Percentiles rank a stretch among this genome's conserved stretches.
phyloP scores from a whole-genome alignment of 2,113 vertebrate species.

The Cyanocitta stelleri region DNA sequence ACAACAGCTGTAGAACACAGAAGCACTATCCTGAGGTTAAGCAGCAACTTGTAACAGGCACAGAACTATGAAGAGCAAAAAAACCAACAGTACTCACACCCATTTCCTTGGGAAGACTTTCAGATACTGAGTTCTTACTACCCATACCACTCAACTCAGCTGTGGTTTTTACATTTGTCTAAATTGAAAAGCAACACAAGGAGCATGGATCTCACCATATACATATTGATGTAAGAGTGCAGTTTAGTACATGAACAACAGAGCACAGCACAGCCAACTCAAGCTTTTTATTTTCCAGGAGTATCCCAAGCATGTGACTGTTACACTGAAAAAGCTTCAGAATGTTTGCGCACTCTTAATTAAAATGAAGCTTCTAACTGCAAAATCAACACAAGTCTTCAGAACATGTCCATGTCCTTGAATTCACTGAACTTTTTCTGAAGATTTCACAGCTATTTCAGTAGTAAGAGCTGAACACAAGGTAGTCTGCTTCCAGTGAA shows the following conservation, averaged over 20 bases:
- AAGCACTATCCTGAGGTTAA: background rate
- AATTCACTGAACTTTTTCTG: background rate
- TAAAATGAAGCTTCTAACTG: background rate
- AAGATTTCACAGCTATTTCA: background rate
- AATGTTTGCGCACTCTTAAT: background rate
- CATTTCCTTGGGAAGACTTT: background rate
- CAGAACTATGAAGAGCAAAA: background rate
- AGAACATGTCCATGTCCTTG: background rate
- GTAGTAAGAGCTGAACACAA: background rate
- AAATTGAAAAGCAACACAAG: background rate
- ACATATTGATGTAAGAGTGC: background rate
- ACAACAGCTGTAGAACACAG: background rate
- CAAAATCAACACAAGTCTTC: background rate
- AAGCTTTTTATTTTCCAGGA: background rate
- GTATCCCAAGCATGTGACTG: background rate
- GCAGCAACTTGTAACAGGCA: background rate
- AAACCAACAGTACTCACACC: background rate
- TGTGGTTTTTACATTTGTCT: background rate
- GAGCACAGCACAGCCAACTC: background rate
- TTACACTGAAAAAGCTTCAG: background rate
- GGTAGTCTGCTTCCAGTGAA: background rate
- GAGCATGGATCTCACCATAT: background rate
- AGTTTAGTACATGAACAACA: background rate
- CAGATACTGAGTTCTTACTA: background rate
- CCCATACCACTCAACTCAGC: background rate